Conservation (phyloP, 1,140 invertebrate genomes). For the Hyposmocoma kahamanoa region DNA sequence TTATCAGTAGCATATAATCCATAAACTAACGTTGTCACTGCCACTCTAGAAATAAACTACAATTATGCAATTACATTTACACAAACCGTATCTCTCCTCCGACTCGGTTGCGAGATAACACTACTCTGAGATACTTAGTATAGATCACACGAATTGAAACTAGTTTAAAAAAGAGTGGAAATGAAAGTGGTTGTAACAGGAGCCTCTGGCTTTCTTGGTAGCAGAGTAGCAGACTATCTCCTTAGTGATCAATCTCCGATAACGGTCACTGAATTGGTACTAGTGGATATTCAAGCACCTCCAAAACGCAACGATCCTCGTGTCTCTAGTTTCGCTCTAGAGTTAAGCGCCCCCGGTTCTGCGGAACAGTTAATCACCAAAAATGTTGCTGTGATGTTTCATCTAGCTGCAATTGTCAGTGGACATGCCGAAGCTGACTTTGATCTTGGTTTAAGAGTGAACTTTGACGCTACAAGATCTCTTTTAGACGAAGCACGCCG, state of each 20-base stretch:
- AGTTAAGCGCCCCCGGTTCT: conserved; percentile 23
- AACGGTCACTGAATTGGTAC: conserved; percentile 25
- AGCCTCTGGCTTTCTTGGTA: conserved; percentile 47
- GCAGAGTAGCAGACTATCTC: conserved; percentile 31
- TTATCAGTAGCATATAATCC: no score
- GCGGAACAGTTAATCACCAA: conserved; percentile 21
- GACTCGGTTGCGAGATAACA: no score
- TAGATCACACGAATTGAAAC: no score
- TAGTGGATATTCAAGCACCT: conserved; percentile 26
- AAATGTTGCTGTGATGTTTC: conserved; percentile 36
- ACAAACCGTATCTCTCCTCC: no score
- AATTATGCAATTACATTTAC: no score
- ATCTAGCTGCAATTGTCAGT: conserved; percentile 55
- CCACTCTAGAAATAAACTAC: no score
- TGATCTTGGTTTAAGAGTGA: conserved; percentile 45
- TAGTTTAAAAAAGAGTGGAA: no score
- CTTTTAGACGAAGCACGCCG: conserved; percentile 35
- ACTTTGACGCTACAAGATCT: conserved; percentile 48
- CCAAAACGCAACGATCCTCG: conserved; percentile 16
- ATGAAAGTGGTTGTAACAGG: conserved; percentile 57
- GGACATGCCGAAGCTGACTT: conserved; percentile 54
- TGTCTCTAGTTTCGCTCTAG: conserved; percentile 20
- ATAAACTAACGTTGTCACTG: no score
- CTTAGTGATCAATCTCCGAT: conserved; percentile 22
- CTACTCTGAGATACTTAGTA: no score